Conservation (phyloP, 1,140 invertebrate species). For the Bombyx mandarina region DNA sequence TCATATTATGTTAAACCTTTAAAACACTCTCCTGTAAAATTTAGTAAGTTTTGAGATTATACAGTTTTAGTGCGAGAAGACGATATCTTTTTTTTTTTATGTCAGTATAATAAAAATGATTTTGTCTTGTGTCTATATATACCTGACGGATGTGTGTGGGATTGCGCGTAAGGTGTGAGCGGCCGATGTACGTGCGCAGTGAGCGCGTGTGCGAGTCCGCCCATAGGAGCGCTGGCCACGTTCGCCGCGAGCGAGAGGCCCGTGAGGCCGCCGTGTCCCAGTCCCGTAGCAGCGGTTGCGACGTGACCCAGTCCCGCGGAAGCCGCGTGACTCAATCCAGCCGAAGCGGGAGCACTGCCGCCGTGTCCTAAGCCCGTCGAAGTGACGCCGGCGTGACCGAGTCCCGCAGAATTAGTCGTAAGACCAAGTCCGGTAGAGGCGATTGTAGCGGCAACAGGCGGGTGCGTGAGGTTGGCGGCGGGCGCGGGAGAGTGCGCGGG, state of each 20-base stretch:
- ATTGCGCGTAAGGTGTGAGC: conserved; percentile 17
- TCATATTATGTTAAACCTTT: too few relatives aligned
- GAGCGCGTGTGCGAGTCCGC: conserved; percentile 10
- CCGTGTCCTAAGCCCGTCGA: too few relatives aligned
- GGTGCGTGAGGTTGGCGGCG: conserved; percentile 9
- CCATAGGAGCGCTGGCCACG: not conserved
- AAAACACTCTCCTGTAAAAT: too few relatives aligned
- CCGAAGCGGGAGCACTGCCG: too few relatives aligned
- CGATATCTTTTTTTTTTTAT: too few relatives aligned
- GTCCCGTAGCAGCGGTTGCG: conserved; percentile 19
- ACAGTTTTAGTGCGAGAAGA: too few relatives aligned
- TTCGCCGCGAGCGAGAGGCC: conserved; percentile 2
- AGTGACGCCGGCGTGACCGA: too few relatives aligned
- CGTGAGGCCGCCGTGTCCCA: conserved; percentile 10
- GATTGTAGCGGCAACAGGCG: too few relatives aligned
- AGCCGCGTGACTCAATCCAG: conserved; percentile 1
- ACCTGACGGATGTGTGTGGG: conserved; percentile 6
- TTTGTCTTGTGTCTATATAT: not conserved
- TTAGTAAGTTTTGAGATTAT: too few relatives aligned
- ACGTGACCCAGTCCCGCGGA: conserved; percentile 9
- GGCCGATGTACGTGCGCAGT: conserved; percentile 10
- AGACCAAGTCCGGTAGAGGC: too few relatives aligned
- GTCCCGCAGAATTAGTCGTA: too few relatives aligned
- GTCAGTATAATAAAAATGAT: not conserved
- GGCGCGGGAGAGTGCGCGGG: conserved; percentile 8